Conservation (phyloP, 2,888 invertebrate species). For the Erebia ligea region DNA sequence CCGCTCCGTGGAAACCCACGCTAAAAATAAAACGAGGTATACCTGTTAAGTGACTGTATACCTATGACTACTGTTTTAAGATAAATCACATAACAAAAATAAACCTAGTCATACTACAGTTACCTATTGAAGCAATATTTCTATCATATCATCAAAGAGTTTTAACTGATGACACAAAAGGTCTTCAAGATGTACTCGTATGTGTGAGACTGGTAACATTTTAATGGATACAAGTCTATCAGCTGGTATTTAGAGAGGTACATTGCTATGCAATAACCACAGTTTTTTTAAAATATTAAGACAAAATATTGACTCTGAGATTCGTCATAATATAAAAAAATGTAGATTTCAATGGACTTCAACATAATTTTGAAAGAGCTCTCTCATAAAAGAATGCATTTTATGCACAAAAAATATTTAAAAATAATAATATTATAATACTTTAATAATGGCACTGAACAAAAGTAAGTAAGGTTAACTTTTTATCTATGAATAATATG, state of each 20-base stretch:
- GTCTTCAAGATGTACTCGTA: conserved; percentile 18
- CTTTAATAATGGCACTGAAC: conserved; percentile 79
- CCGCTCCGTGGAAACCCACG: no score
- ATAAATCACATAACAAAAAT: background rate
- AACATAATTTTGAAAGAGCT: conserved; percentile 52
- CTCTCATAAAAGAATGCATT: conserved; percentile 71
- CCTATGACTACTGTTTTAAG: background rate
- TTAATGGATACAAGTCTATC: conserved; percentile 58
- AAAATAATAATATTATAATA: conserved; percentile 81
- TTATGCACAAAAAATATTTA: conserved; percentile 76
- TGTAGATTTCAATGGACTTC: conserved; percentile 51
- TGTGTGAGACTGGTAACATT: conserved; percentile 49
- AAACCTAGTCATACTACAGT: background rate
- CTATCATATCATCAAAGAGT: conserved; percentile 35
- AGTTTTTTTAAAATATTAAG: conserved; percentile 51
- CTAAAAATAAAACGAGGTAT: no score
- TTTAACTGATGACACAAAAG: conserved; percentile 22
- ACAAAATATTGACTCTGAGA: conserved; percentile 58
- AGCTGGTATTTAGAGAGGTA: conserved; percentile 51
- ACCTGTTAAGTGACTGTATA: no score
- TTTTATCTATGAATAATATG: conserved; percentile 54
- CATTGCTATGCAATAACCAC: conserved; percentile 71
- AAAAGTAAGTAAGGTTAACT: conserved; percentile 65
- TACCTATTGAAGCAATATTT: conserved; percentile 16
- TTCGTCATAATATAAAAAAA: conserved; percentile 66